Evolutionary conservation across 2,797 vertebrate species (phyloP).

Genomic region (Brachyrhaphis roseni): DNA sequence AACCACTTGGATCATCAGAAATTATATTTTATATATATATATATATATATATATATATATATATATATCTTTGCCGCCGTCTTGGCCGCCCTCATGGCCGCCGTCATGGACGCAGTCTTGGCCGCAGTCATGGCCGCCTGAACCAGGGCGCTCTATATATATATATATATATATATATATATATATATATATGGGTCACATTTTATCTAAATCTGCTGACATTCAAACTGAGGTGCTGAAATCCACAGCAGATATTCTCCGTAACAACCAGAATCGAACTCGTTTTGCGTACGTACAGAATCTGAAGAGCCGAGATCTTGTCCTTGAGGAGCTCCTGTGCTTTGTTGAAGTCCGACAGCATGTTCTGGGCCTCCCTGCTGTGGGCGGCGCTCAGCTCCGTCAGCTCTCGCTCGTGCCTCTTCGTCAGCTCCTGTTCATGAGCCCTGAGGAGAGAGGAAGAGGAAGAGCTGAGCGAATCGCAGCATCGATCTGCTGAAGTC

Average conservation of each 20-base stretch:
- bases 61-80: no score
- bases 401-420: slow-evolving; percentile 94
- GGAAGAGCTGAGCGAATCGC: not conserved
- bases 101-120: no score
- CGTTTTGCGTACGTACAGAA: slow-evolving; percentile 87
- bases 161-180: no score
- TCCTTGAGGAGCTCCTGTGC: slow-evolving; percentile 98
- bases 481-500: not conserved
- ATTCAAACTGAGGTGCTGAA: not conserved
- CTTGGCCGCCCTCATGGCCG: no score
- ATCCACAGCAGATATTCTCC: not conserved
- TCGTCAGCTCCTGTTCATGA: slow-evolving; percentile 95
- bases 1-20: slow-evolving; percentile 4
- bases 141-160: no score
- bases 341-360: slow-evolving; percentile 98
- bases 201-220: not conserved
- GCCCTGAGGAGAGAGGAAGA: slow-evolving; percentile 80
- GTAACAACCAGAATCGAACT: slow-evolving; percentile 8
- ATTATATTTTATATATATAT: not conserved
- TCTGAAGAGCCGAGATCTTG: slow-evolving; percentile 97
- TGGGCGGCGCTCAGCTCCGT: slow-evolving; percentile 88
- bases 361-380: slow-evolving; percentile 95
- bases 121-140: no score
- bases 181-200: not conserved
- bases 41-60: no score